These are phyloP conservation scores for Carapus acus DNA, from an alignment of 2,797 vertebrate species.

Conservation along the genomic window DNA sequence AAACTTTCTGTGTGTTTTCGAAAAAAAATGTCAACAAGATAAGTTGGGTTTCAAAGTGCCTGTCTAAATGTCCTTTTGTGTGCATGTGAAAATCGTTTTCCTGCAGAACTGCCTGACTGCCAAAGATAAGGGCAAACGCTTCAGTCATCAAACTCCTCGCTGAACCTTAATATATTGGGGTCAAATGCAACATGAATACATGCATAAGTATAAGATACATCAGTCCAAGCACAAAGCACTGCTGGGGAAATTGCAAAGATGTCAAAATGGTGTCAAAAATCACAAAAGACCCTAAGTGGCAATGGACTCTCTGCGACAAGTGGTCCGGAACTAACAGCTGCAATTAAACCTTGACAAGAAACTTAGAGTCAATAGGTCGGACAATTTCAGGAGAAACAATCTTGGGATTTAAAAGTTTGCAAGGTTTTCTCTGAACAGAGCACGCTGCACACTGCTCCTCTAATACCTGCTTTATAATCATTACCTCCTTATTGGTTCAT, in stretches of 20 bases:
- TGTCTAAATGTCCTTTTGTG: conserved; percentile 8
- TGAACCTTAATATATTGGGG: conserved; percentile 4
- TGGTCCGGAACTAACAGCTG: too few relatives aligned
- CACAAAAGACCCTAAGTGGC: neutral
- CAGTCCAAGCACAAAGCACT: neutral
- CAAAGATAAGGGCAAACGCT: conserved; percentile 50
- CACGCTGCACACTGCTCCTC: too few relatives aligned
- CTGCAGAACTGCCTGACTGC: conserved; percentile 29
- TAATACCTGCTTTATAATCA: too few relatives aligned
- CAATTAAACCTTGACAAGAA: too few relatives aligned
- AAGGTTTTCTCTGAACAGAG: too few relatives aligned
- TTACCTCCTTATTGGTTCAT: too few relatives aligned
- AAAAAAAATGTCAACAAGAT: conserved; percentile 35
- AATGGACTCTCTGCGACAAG: too few relatives aligned
- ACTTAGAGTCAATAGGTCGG: too few relatives aligned
- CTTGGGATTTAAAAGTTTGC: too few relatives aligned
- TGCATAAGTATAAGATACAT: neutral
- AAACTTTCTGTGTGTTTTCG: conserved; percentile 22
- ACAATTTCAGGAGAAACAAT: too few relatives aligned
- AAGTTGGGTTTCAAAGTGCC: conserved; percentile 3
- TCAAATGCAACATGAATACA: conserved; percentile 7
- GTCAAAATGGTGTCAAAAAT: neutral
- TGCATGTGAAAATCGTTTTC: conserved; percentile 10
- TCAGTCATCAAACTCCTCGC: conserved; percentile 23
- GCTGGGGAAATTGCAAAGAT: neutral